A percentile compares a stretch with the other conserved stretches of the same genome.
phyloP scores from a whole-genome alignment of 1,140 invertebrate genomes.

The Neodiprion virginianus region DNA sequence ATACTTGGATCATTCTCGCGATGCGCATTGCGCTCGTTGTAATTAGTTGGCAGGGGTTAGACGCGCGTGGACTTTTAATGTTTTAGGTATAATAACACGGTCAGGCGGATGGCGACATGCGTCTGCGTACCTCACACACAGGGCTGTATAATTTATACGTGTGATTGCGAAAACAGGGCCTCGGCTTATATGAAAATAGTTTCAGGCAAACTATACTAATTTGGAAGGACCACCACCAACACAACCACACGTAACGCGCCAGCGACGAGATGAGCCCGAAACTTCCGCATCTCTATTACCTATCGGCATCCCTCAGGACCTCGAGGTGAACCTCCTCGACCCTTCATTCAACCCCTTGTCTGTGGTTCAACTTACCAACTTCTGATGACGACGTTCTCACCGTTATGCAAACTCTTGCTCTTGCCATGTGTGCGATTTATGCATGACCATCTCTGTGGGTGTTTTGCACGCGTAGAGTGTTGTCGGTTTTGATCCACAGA shows the following conservation, averaged over 20 bases:
- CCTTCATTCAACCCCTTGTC: not conserved
- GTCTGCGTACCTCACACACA: too few relatives aligned
- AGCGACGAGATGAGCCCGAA: constrained; percentile 16
- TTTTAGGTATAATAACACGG: constrained; percentile 15
- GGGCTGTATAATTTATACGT: too few relatives aligned
- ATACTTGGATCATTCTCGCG: too few relatives aligned
- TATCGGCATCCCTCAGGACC: constrained; percentile 17
- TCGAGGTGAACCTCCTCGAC: constrained; percentile 24
- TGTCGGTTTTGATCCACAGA: too few relatives aligned
- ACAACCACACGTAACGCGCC: not conserved
- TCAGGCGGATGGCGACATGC: not conserved
- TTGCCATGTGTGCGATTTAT: too few relatives aligned
- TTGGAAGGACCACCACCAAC: constrained; percentile 6
- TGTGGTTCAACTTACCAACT: not conserved
- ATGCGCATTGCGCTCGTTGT: not conserved
- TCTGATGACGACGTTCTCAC: not conserved
- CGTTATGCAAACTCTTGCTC: too few relatives aligned
- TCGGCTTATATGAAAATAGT: constrained; percentile 15
- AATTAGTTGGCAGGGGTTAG: not conserved
- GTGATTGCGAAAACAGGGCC: not conserved
- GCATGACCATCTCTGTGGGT: too few relatives aligned
- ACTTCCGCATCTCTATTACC: constrained; percentile 28
- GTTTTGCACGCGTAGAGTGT: too few relatives aligned
- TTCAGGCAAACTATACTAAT: constrained; percentile 21
- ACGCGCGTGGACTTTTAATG: constrained; percentile 10